Evolutionary conservation across 2,797 vertebrate genomes (phyloP).

Genomic region (Holocentrus rufus): DNA sequence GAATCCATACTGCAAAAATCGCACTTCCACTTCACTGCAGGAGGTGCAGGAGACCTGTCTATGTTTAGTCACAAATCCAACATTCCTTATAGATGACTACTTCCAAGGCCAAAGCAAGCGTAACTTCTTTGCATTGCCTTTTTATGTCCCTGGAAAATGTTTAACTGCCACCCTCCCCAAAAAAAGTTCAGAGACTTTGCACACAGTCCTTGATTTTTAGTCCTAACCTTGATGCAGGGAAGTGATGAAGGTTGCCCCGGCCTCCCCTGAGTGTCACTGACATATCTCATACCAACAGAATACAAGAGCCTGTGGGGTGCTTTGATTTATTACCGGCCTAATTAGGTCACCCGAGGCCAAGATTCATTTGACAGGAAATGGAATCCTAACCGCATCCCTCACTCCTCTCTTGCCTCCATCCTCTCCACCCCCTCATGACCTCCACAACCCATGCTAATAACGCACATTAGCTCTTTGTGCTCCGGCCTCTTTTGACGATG

Average conservation of each 20-base stretch:
- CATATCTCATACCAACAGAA: conserved; percentile 71
- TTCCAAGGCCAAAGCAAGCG: too few relatives aligned
- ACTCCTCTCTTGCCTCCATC: conserved; percentile 15
- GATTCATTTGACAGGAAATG: conserved; percentile 73
- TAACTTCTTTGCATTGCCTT: too few relatives aligned
- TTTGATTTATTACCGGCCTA: conserved; percentile 76
- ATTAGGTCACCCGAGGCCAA: conserved; percentile 78
- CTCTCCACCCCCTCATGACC: conserved; percentile 5
- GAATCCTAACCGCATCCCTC: conserved; percentile 65
- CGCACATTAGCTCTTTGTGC: conserved; percentile 48
- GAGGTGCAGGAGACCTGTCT: too few relatives aligned
- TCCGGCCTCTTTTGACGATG: conserved; percentile 25
- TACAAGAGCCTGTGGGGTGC: conserved; percentile 53
- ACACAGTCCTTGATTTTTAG: conserved; percentile 42
- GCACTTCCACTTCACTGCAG: too few relatives aligned
- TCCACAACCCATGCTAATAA: conserved; percentile 46
- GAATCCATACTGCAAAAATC: too few relatives aligned
- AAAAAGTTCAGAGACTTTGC: conserved; percentile 23
- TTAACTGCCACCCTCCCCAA: neutral
- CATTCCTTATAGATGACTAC: too few relatives aligned
- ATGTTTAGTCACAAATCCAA: too few relatives aligned
- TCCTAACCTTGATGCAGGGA: conserved; percentile 69
- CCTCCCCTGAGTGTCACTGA: conserved; percentile 70
- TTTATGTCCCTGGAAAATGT: neutral
- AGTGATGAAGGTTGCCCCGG: conserved; percentile 64